These are phyloP conservation scores for Cichladusa arquata DNA, from an alignment of 2,113 vertebrate species.

Conservation along the genomic window DNA sequence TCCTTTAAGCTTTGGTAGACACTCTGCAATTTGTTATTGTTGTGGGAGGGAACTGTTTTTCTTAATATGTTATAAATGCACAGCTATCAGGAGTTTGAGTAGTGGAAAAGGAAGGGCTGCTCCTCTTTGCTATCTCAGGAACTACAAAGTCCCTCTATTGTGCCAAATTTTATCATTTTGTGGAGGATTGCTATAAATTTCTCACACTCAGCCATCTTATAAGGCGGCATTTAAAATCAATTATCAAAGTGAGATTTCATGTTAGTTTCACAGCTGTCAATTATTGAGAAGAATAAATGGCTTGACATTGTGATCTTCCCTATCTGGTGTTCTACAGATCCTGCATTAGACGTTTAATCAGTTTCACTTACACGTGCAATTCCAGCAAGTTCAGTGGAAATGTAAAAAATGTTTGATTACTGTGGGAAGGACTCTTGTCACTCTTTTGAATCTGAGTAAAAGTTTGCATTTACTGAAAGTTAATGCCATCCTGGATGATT, in stretches of 20 bases:
- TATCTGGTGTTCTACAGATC: neutral
- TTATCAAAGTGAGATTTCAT: neutral
- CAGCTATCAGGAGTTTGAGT: neutral
- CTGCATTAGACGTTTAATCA: neutral
- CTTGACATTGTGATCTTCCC: neutral
- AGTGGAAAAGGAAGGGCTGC: slow-evolving; percentile 54
- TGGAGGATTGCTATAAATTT: neutral
- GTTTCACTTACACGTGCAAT: neutral
- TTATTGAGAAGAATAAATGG: neutral
- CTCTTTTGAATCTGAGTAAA: neutral
- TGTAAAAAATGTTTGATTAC: neutral
- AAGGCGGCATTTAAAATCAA: neutral
- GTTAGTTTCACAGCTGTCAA: neutral
- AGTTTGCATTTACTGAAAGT: neutral
- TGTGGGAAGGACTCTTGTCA: neutral
- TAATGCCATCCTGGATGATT: neutral
- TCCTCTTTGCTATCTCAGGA: slow-evolving; percentile 28
- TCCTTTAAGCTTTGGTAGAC: neutral
- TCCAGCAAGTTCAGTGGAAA: neutral
- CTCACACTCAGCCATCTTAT: neutral
- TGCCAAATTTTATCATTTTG: slow-evolving; percentile 22
- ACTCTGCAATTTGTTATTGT: slow-evolving; percentile 1
- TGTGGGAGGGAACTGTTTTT: neutral
- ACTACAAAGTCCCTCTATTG: neutral
- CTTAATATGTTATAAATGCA: neutral